Percentiles rank a stretch among this genome's conserved stretches.
These are phyloP conservation scores for Dexiosoma caninum DNA, from an alignment of 2,888 invertebrate species.

Conservation along the genomic window DNA sequence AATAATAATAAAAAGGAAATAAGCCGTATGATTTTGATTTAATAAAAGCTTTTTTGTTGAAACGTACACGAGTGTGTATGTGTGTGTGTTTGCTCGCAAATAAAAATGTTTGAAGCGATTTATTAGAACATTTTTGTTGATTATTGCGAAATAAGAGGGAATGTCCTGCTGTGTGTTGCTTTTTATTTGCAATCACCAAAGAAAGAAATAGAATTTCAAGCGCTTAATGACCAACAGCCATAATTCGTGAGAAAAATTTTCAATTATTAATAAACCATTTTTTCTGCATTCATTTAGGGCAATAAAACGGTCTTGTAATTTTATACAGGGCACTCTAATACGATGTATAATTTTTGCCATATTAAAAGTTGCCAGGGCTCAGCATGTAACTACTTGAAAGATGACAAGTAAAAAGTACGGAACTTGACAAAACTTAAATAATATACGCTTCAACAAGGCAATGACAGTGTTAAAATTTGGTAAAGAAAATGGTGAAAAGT, in stretches of 20 bases:
- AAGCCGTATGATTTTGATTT: conserved; percentile 53
- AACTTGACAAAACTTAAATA: no score
- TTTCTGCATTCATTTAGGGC: background rate
- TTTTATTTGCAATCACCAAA: conserved; percentile 26
- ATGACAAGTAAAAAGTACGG: no score
- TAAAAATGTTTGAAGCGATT: background rate
- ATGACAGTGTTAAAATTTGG: no score
- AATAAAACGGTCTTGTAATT: no score
- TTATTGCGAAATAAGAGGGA: conserved; percentile 7
- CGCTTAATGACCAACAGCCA: conserved; percentile 10
- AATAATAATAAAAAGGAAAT: conserved; percentile 32
- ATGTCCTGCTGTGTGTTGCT: conserved; percentile 48
- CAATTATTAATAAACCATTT: conserved; percentile 1
- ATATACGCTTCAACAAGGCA: no score
- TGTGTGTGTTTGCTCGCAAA: background rate
- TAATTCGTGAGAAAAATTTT: conserved; percentile 55
- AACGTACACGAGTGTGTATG: background rate
- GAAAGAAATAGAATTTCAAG: background rate
- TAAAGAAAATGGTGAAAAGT: no score
- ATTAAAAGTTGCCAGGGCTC: no score
- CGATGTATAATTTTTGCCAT: no score
- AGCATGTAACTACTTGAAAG: no score
- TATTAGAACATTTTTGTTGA: conserved; percentile 31
- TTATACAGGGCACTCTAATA: no score
- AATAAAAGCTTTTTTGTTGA: conserved; percentile 24